phyloP scores from a whole-genome alignment of 2,888 invertebrate genomes.

The Itoplectis maculator region DNA sequence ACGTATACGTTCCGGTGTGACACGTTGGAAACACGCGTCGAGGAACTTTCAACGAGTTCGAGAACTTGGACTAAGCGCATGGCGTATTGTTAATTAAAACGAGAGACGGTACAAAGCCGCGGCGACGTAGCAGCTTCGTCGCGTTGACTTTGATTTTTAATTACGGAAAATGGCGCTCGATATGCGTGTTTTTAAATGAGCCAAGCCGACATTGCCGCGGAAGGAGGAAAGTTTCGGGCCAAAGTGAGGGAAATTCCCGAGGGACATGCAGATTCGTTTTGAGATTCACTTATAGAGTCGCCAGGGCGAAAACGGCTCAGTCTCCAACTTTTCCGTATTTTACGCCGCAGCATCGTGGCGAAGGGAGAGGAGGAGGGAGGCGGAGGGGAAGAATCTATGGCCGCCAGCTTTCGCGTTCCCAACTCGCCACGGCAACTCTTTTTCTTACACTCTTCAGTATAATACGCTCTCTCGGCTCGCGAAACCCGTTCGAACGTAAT shows the following conservation, averaged over 20 bases:
- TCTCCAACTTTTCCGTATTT: slow-evolving; percentile 48
- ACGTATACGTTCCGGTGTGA: too few species aligned
- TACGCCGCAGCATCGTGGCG: slow-evolving; percentile 20
- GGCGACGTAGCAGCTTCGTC: neutral
- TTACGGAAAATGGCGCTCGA: neutral
- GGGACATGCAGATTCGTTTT: slow-evolving; percentile 11
- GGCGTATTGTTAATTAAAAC: slow-evolving; percentile 6
- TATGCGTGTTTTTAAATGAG: neutral
- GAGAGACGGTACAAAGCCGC: neutral
- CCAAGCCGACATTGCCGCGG: neutral
- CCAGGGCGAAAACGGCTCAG: slow-evolving; percentile 56
- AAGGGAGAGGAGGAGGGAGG: too few species aligned
- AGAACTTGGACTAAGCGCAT: neutral
- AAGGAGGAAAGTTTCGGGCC: neutral
- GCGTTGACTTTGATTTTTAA: neutral
- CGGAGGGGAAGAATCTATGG: too few species aligned
- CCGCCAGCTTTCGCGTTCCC: slow-evolving; percentile 1
- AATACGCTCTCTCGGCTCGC: slow-evolving; percentile 55
- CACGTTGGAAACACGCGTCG: neutral
- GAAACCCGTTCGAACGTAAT: slow-evolving; percentile 69
- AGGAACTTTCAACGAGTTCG: slow-evolving; percentile 6
- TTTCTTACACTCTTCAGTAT: slow-evolving; percentile 60
- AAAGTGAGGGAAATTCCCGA: neutral
- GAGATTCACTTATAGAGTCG: slow-evolving; percentile 54
- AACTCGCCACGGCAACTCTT: slow-evolving; percentile 52